phyloP scores from a whole-genome alignment of 2,113 vertebrate species.

The Felis chaus region DNA sequence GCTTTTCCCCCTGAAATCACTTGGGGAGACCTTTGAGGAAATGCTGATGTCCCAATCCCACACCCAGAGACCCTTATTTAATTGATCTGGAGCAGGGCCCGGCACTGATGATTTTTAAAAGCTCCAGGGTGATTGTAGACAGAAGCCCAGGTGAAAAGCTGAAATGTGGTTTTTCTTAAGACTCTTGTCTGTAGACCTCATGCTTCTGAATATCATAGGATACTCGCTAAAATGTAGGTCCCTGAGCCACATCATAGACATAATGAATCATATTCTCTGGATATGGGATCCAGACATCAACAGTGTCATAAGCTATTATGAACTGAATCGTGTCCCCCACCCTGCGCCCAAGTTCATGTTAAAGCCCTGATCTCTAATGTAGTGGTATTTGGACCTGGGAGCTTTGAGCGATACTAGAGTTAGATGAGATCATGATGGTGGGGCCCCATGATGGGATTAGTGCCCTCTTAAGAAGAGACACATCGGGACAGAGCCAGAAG shows the following conservation, averaged over 20 bases:
- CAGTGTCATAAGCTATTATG: not conserved
- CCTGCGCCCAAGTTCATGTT: not conserved
- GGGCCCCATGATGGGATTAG: not conserved
- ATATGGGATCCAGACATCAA: not conserved
- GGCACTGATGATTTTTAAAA: not conserved
- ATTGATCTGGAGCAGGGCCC: not conserved
- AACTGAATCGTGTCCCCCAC: not conserved
- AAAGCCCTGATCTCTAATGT: not conserved
- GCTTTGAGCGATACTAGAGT: not conserved
- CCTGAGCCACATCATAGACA: not conserved
- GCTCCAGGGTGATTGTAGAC: not conserved
- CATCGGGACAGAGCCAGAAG: not conserved
- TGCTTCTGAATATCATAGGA: not conserved
- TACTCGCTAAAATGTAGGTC: not conserved
- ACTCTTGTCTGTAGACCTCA: not conserved
- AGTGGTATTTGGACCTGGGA: not conserved
- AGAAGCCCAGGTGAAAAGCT: not conserved
- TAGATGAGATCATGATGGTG: not conserved
- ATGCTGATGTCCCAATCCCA: not conserved
- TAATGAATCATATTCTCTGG: not conserved
- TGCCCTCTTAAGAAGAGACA: not conserved
- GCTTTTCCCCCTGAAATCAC: not conserved
- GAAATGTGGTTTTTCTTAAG: not conserved
- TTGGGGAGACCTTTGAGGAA: not conserved
- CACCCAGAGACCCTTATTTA: not conserved